A percentile compares a stretch with the other conserved stretches of the same genome.
Conservation (phyloP, 2,113 vertebrate genomes). For the Thalassarche chlororhynchos region DNA sequence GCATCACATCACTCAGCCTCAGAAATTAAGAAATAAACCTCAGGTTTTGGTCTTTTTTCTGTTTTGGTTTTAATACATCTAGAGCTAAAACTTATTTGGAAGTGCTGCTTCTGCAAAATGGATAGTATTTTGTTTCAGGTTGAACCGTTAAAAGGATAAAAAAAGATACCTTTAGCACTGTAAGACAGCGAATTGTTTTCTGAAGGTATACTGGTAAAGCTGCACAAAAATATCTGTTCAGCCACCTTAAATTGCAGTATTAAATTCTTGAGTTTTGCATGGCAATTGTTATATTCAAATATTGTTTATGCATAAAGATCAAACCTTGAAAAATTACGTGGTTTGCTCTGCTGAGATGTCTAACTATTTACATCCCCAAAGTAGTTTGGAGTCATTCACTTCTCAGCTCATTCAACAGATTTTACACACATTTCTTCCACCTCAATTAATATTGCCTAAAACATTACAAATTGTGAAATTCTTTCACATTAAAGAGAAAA, state of each 20-base stretch:
- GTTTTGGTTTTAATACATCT: background rate
- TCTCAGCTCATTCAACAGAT: constrained; percentile 7
- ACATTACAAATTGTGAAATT: constrained; percentile 6
- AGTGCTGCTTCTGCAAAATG: background rate
- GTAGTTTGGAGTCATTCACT: background rate
- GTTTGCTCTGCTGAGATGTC: background rate
- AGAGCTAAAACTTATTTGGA: background rate
- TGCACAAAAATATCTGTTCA: background rate
- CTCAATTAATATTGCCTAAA: constrained; percentile 17
- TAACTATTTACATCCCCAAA: background rate
- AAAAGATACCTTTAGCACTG: background rate
- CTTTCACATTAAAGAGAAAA: constrained; percentile 3
- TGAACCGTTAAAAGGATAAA: background rate
- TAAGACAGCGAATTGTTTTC: background rate
- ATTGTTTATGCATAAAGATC: background rate
- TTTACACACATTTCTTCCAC: background rate
- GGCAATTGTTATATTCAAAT: background rate
- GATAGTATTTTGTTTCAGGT: background rate
- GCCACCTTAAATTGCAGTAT: background rate
- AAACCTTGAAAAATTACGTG: background rate
- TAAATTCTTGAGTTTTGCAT: background rate
- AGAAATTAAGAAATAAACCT: background rate
- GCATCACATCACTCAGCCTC: background rate
- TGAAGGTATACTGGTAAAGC: background rate
- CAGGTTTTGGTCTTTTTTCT: background rate